Base-by-base conservation (phyloP, 2,113 vertebrate species). In the Toxostoma redivivum region DNA sequence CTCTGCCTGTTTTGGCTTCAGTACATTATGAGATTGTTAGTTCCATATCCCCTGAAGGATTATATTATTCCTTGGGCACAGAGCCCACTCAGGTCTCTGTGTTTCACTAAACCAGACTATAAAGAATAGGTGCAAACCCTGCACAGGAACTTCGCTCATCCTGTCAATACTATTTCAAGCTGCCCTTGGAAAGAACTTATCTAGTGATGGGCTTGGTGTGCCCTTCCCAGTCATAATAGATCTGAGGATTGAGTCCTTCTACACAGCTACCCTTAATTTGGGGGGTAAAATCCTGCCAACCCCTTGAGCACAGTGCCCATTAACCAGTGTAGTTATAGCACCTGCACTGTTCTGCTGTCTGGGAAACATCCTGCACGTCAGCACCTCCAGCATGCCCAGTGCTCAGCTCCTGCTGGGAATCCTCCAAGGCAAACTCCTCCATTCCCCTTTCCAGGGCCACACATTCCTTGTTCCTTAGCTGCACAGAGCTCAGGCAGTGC, bases 1-100 rank as follows among this genome's bases (percentile, higher is more conserved):
- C 65, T 93, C 77, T 84, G 89, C 83, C 83, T 88, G 35, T 80
- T 94, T 86, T 93, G 71, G 71, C 79, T 96, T 53, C 66, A 80
- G 2, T 47, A 50, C 42, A 40, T 76, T 57, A 76, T 42, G 27
- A 73, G 88, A 76, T 53, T 90, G 62, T 89, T 83, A 88, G 69
- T 84, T 95, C 78, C 81, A 76, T 65, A 89, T 58, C 33, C 73
- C 70, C 51, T 51, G 62, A 81, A 87, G 85, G 70, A 65, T 53
- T 81, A 45, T 74, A 82, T 81, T 79, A 61, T 64, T 87, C 42
- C 53, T 42, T 72, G 58, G 81, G 84, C 87, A 82, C 42, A 62
- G 73, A 88, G 80, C 82, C 85, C 67, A 24, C 62, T 85, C 47
- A 47, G 57, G 38, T 76, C 73, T 54, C 56, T 44, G 21, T 33